Percentiles rank a stretch among this genome's conserved stretches.
phyloP scores from a whole-genome alignment of 2,113 vertebrate genomes.

The Cettia cetti region DNA sequence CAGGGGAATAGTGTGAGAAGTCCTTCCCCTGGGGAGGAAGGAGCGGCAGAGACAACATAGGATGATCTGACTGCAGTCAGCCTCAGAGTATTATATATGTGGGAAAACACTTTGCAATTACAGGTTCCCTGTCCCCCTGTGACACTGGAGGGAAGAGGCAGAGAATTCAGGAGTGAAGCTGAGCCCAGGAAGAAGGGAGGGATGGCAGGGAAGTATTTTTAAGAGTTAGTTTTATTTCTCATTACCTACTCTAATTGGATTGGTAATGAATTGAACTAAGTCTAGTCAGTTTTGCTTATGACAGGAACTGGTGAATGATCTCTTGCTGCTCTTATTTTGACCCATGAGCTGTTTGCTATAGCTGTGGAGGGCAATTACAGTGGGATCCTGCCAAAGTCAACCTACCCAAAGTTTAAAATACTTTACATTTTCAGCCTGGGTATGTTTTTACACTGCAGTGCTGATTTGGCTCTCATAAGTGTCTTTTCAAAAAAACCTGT shows the following conservation, averaged over 20 bases:
- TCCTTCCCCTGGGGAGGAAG: background rate
- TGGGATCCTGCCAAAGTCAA: background rate
- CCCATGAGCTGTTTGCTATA: background rate
- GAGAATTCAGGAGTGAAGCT: background rate
- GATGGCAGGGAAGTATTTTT: background rate
- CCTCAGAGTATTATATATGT: background rate
- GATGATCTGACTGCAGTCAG: background rate
- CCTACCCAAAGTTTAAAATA: background rate
- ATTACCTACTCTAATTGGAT: background rate
- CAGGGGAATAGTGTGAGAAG: background rate
- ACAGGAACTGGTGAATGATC: background rate
- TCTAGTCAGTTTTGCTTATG: background rate
- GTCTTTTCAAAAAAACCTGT: background rate
- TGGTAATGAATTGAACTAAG: background rate
- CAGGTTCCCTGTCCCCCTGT: background rate
- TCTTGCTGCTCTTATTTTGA: background rate
- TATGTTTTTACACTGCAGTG: background rate
- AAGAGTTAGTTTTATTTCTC: background rate
- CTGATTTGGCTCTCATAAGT: background rate
- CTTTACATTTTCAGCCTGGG: background rate
- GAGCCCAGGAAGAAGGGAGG: background rate
- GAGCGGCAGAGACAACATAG: background rate
- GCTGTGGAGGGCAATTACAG: background rate
- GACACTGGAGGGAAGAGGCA: background rate
- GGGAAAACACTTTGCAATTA: background rate